Evolutionary conservation across 2,797 vertebrate genomes (phyloP).

Genomic region (Gallinago solitaria): DNA sequence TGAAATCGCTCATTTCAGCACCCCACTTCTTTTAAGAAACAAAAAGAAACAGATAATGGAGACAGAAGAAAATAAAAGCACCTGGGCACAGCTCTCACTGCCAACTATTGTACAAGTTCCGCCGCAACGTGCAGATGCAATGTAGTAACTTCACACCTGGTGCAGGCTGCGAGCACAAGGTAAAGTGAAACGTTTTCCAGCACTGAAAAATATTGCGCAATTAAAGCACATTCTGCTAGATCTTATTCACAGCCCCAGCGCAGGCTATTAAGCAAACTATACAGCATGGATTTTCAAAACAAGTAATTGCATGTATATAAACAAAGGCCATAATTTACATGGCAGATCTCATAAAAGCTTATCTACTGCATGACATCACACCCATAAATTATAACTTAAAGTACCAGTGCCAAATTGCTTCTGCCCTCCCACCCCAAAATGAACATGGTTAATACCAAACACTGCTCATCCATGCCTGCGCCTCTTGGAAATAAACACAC

Average conservation of each 20-base stretch:
- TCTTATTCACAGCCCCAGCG: slow-evolving; percentile 41
- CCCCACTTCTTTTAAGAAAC: not conserved
- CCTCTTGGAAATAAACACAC: not conserved
- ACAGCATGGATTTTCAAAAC: slow-evolving; percentile 45
- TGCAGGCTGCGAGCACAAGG: not conserved
- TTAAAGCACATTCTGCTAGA: slow-evolving; percentile 26
- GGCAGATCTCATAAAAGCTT: slow-evolving; percentile 51
- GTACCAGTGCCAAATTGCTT: not conserved
- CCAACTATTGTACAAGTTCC: not conserved
- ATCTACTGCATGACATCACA: slow-evolving; percentile 22
- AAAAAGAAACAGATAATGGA: not conserved
- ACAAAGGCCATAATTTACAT: slow-evolving; percentile 56
- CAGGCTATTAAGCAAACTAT: slow-evolving; percentile 32
- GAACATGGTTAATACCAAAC: not conserved
- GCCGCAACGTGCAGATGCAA: not conserved
- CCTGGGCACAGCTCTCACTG: not conserved
- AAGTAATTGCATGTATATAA: slow-evolving; percentile 61
- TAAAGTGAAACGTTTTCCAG: not conserved
- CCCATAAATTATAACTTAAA: slow-evolving; percentile 47
- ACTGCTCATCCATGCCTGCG: not conserved
- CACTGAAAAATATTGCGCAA: slow-evolving; percentile 37
- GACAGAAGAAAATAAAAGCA: not conserved
- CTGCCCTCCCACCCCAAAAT: not conserved
- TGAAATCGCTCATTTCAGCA: not conserved
- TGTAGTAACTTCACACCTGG: not conserved